A percentile compares a stretch with the other conserved stretches of the same genome.
Conservation (phyloP, 1,140 invertebrate genomes). For the Tetramorium parvispinum region DNA sequence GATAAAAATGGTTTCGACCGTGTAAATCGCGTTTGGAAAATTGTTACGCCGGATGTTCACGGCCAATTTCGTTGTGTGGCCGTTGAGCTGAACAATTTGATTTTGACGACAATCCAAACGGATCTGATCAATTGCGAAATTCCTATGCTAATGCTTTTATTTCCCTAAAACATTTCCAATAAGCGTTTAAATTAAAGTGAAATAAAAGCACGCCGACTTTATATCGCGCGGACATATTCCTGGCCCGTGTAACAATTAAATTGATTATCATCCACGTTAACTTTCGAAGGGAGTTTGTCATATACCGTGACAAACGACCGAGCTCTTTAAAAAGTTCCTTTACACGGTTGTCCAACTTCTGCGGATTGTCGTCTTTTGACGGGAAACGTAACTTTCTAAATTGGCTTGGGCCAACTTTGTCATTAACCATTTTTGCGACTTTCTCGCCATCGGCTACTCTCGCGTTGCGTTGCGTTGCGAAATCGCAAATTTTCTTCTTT, state of each 20-base stretch:
- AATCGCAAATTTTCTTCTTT: background rate
- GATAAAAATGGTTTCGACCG: constrained; percentile 46
- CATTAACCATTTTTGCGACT: constrained; percentile 50
- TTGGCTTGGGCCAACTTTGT: constrained; percentile 49
- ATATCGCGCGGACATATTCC: background rate
- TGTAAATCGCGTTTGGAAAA: constrained; percentile 59
- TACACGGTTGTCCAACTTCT: constrained; percentile 52
- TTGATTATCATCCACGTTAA: constrained; percentile 35
- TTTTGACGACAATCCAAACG: constrained; percentile 42
- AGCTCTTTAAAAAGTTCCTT: constrained; percentile 46
- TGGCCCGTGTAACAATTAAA: constrained; percentile 30
- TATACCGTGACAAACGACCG: constrained; percentile 47
- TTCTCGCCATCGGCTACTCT: constrained; percentile 24
- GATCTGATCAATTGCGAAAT: constrained; percentile 58
- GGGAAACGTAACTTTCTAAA: constrained; percentile 44
- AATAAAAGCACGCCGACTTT: background rate
- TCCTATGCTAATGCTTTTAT: constrained; percentile 47
- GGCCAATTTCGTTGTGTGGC: constrained; percentile 53
- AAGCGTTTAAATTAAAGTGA: background rate
- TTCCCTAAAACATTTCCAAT: background rate
- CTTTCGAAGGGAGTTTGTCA: constrained; percentile 26
- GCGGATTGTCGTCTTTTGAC: constrained; percentile 52
- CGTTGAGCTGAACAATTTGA: constrained; percentile 51
- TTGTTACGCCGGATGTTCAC: constrained; percentile 53
- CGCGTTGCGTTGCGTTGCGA: constrained; percentile 1